A percentile compares a stretch with the other conserved stretches of the same genome.
Conservation (phyloP, 2,113 vertebrate species). For the Aldabrachelys gigantea region DNA sequence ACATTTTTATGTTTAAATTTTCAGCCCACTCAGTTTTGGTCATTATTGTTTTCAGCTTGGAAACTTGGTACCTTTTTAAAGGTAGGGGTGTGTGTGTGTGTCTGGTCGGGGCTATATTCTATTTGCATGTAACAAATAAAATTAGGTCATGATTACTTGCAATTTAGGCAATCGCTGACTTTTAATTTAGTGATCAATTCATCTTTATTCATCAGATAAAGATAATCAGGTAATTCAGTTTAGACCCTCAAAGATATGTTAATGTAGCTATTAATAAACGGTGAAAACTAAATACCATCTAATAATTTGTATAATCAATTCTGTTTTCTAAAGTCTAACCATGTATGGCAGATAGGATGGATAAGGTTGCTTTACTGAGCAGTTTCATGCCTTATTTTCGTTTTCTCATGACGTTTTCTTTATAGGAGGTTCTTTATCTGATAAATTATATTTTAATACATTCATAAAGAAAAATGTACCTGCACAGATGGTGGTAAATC, state of each 20-base stretch:
- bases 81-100: no score
- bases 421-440: neutral
- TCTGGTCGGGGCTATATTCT: neutral
- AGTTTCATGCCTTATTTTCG: neutral
- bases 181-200: neutral
- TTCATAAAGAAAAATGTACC: accelerated
- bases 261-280: neutral
- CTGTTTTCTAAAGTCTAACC: neutral
- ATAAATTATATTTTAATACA: neutral
- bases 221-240: accelerated
- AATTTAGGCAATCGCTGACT: neutral
- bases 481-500: neutral
- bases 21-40: neutral
- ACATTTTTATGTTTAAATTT: accelerated
- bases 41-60: neutral
- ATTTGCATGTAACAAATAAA: neutral
- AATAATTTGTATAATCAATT: neutral
- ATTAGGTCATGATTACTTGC: accelerated
- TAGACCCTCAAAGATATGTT: neutral
- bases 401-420: neutral
- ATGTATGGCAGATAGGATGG: neutral
- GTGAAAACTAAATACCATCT: neutral
- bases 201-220: accelerated
- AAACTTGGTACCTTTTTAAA: neutral
- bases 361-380: neutral